A percentile compares a stretch with the other conserved stretches of the same genome.
phyloP scores from a whole-genome alignment of 2,797 vertebrate genomes.

The Ctenosaura bakeri region DNA sequence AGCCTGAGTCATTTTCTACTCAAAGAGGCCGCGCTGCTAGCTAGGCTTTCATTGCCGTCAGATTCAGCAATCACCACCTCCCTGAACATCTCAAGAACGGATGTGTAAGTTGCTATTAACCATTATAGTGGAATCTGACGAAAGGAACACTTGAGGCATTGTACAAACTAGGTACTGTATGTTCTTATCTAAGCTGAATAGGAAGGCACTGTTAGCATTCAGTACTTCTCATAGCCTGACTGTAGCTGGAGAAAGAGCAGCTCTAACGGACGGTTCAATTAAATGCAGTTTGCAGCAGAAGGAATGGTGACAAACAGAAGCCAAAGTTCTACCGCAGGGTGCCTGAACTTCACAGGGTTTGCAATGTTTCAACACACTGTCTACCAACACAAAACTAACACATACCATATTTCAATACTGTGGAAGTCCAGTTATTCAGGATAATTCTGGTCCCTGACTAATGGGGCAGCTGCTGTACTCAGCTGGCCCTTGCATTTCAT shows the following conservation, averaged over 20 bases:
- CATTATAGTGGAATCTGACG: conserved; percentile 73
- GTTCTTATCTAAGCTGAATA: conserved; percentile 69
- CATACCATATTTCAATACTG: not conserved
- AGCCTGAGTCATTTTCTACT: conserved; percentile 56
- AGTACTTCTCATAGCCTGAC: conserved; percentile 60
- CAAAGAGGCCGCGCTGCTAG: conserved; percentile 33
- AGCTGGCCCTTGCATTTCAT: too few species aligned
- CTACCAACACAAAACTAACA: not conserved
- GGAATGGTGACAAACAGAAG: not conserved
- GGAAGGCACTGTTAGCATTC: conserved; percentile 61
- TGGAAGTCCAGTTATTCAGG: not conserved
- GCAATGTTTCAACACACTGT: not conserved
- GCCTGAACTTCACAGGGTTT: too few species aligned
- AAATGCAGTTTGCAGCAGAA: not conserved
- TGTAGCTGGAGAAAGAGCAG: not conserved
- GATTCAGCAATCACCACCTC: conserved; percentile 57
- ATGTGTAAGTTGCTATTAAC: conserved; percentile 70
- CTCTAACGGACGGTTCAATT: not conserved
- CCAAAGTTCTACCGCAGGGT: not conserved
- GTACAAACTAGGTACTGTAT: not conserved
- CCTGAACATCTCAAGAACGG: conserved; percentile 63
- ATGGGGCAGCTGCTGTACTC: too few species aligned
- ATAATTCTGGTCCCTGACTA: too few species aligned
- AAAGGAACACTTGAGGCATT: conserved; percentile 75
- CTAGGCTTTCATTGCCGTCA: conserved; percentile 71